A percentile compares a stretch with the other conserved stretches of the same genome.
phyloP scores from a whole-genome alignment of 2,888 invertebrate genomes.

The Aelia acuminata region DNA sequence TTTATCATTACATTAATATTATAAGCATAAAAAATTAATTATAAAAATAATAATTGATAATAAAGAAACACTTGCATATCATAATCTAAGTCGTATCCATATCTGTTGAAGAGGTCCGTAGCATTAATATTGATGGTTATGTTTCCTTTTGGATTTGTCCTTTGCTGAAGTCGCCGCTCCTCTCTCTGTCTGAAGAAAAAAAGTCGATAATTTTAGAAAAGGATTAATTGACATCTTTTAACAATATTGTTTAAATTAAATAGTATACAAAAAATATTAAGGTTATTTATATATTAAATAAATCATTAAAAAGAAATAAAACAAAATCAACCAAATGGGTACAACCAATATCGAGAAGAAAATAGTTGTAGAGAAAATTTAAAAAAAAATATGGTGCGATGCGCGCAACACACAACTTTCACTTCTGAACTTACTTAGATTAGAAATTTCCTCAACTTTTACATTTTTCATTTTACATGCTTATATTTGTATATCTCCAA shows the following conservation, averaged over 20 bases:
- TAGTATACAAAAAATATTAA: no score
- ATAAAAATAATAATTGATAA: no score
- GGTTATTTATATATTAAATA: no score
- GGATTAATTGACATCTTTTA: neutral
- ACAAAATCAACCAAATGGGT: neutral
- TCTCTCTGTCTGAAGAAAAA: constrained; percentile 78
- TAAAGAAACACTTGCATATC: constrained; percentile 72
- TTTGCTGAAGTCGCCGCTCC: constrained; percentile 87
- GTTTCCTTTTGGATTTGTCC: constrained; percentile 92
- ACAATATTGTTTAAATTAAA: neutral
- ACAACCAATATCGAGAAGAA: no score
- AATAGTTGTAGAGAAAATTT: neutral
- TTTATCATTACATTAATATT: neutral
- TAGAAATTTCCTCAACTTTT: no score
- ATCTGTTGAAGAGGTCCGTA: constrained; percentile 90
- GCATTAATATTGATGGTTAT: constrained; percentile 92
- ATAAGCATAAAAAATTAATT: no score
- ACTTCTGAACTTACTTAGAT: no score
- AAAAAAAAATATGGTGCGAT: neutral
- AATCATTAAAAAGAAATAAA: neutral
- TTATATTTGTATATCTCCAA: no score
- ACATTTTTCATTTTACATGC: no score
- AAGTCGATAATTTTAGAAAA: neutral
- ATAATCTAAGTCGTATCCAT: constrained; percentile 75
- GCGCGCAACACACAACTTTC: no score